Evolutionary conservation across 2,888 invertebrate genomes (phyloP), one percentile per base, ranked within the genome.

Genomic region (Orthonevra nobilis): DNA sequence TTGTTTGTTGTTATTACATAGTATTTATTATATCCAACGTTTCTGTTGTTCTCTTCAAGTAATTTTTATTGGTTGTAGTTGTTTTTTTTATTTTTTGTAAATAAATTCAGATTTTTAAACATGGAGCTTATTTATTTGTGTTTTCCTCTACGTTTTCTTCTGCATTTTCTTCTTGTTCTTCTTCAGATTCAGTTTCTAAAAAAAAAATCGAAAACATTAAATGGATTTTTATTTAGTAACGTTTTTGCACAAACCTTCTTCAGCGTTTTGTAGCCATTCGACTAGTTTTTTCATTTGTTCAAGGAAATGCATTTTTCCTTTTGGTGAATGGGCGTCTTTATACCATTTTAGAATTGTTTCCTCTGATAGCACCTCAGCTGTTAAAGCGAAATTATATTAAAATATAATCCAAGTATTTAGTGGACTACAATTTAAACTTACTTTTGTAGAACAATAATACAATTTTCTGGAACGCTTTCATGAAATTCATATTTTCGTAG

Each of bases 401-500:
- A 50, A 32, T 10, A 52, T 14, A 20, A 4, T 30, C 4, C 4
- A 26, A 4, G 10, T 63, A 5, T 1, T 9, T 34, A 52, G n/a
- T n/a, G n/a, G n/a, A n/a, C n/a, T n/a, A n/a, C n/a, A n/a, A n/a
- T n/a, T n/a, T n/a, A 19, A 28, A 82, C 90, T 89, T 89, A 94
- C 95, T 96, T 92, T 97, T 97, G 91, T 98, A 98, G 90, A 98
- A 94, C 87, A 98, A 93, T 90, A 98, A 92, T 85, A 98, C 94
- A 86, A 98, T 97, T 91, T 98, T 98, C 89, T 96, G 96, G 93
- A 98, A 98, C 89, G 96, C 96, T 89, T 97, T 96, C 96, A 98
- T 97, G 90, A 98, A 98, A 89, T 95, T 96, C 97, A 98, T 98
- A 91, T 98, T 98, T 89, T 97, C 97, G 89, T 98, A 98, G 90